Evolutionary conservation across 2,113 vertebrate species (phyloP), one percentile per base, ranked within the genome.

Genomic region (Alosa alosa): DNA sequence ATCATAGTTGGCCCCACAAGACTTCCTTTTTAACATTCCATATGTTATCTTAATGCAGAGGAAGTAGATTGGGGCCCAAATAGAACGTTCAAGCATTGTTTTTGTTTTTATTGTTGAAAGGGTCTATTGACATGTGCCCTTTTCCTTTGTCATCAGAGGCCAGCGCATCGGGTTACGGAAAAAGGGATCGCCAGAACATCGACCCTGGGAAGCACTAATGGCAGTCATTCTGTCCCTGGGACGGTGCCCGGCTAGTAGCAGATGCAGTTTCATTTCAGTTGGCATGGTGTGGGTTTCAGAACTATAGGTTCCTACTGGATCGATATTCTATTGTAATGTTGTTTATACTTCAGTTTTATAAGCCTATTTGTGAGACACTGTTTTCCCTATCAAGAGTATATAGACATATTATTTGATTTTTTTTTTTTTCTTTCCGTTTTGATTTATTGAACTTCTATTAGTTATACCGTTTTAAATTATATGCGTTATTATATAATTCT

Each of bases 281-380:
- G 93, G 95, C 91, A 93, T 93, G 93, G 93, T 94, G 94, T 95
- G 93, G 94, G 93, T 92, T 93, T 89, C 94, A 78, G 36, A 78
- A 78, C 72, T 78, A 68, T 92, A 93, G 93, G 93, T 94, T 93
- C 93, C 94, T 93, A 92, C 91, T 94, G 94, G 94, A 93, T 92
- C 94, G 91, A 94, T 94, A 95, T 78, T 94, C 90, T 92, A 94
- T 92, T 93, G 93, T 94, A 94, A 93, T 95, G 92, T 95, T 95
- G 94, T 96, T 95, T 95, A 94, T 95, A 95, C 94, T 94, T 95
- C 92, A 89, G 93, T 95, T 95, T 96, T 95, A 94, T 96, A 95
- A 95, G 92, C 92, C 93, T 94, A 93, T 95, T 95, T 95, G 94
- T 95, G 95, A 94, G 93, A 94, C 92, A 95, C 92, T 90, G 89